Evolutionary conservation across 1,140 invertebrate species (phyloP).

Genomic region (Myzus persicae): DNA sequence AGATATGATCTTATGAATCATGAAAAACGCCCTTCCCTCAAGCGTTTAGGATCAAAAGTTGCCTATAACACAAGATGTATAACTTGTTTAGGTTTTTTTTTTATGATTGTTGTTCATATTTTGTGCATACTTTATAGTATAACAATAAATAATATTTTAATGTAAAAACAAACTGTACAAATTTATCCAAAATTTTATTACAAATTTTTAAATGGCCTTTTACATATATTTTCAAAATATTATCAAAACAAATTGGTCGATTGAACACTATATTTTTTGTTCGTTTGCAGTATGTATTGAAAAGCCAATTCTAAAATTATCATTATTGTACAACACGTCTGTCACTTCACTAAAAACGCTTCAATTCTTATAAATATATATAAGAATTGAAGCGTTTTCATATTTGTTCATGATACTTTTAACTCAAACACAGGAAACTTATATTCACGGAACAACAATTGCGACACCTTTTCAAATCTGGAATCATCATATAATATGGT

Average conservation of each 20-base stretch:
- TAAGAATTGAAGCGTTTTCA: not conserved
- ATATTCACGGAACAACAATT: not conserved
- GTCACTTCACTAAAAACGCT: too few relatives aligned
- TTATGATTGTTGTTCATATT: not conserved
- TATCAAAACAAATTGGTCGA: too few relatives aligned
- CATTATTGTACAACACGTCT: too few relatives aligned
- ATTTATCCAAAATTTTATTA: too few relatives aligned
- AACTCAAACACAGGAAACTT: not conserved
- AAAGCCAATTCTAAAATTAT: too few relatives aligned
- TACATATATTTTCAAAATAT: too few relatives aligned
- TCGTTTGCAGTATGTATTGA: too few relatives aligned
- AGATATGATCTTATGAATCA: too few relatives aligned
- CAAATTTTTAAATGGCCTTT: too few relatives aligned
- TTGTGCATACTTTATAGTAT: not conserved
- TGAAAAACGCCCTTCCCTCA: not conserved
- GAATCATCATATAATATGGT: not conserved
- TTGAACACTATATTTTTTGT: too few relatives aligned
- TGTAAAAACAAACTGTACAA: too few relatives aligned
- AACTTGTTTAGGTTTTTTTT: not conserved
- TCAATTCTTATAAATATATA: not conserved
- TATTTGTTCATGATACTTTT: not conserved
- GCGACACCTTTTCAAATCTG: not conserved
- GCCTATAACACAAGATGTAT: not conserved
- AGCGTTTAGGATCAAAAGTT: not conserved
- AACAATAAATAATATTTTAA: not conserved